These are phyloP conservation scores for Pantelozetes paolii DNA, from an alignment of 2,888 invertebrate species.

Conservation along the genomic window DNA sequence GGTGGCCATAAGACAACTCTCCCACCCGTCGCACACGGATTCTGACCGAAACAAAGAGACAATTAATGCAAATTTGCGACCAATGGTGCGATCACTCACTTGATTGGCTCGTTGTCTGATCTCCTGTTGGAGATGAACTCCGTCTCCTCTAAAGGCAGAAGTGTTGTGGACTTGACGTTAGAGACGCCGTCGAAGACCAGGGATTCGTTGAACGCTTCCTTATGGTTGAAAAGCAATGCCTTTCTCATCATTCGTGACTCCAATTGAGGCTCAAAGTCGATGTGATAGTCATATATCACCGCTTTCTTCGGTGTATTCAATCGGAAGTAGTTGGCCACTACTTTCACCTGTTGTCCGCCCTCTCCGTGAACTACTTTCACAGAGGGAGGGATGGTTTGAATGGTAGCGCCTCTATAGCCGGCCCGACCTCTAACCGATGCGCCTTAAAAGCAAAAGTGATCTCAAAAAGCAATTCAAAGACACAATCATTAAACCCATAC, in stretches of 20 bases:
- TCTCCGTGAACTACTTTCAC: conserved; percentile 41
- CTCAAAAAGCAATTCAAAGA: too few relatives aligned
- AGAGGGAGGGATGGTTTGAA: conserved; percentile 10
- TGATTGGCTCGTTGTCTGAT: too few relatives aligned
- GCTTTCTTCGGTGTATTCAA: conserved; percentile 50
- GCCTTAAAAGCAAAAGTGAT: too few relatives aligned
- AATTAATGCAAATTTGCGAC: too few relatives aligned
- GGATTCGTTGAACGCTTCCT: conserved; percentile 46
- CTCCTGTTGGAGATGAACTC: neutral
- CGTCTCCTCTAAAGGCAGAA: conserved; percentile 40
- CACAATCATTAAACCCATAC: conserved; percentile 46
- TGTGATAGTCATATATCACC: conserved; percentile 51
- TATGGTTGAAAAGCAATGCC: neutral
- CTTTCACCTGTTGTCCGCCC: neutral
- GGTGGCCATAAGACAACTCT: conserved; percentile 49
- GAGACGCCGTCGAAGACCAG: conserved; percentile 48
- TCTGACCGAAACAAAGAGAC: too few relatives aligned
- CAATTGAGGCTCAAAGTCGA: conserved; percentile 49
- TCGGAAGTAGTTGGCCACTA: conserved; percentile 50
- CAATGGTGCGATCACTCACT: too few relatives aligned
- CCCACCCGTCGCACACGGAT: conserved; percentile 49
- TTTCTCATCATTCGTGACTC: neutral
- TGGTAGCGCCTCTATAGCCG: conserved; percentile 42
- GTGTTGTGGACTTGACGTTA: conserved; percentile 44
- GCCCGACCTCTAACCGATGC: neutral